Conservation (phyloP, 2,797 vertebrate species). For the Poecilia wingei region DNA sequence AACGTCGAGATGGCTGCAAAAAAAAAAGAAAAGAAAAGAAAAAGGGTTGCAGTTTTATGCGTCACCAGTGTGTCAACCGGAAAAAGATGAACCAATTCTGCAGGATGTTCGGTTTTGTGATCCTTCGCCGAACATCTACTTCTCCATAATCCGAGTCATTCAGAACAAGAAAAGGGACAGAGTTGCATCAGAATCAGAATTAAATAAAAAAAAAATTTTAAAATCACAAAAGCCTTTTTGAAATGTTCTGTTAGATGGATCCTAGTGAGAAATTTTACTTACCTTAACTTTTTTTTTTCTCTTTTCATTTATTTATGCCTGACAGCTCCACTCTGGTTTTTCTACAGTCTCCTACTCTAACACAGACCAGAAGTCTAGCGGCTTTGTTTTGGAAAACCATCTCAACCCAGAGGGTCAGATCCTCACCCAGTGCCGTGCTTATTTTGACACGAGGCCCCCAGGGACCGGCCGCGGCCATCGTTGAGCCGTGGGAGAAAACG, state of each 20-base stretch:
- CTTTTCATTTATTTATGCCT: background rate
- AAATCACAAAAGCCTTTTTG: background rate
- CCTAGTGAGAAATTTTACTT: background rate
- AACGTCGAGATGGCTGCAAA: slow-evolving; percentile 31
- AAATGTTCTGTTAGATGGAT: background rate
- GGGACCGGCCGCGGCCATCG: slow-evolving; percentile 47
- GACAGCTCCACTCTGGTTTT: background rate
- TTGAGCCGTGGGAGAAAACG: slow-evolving; percentile 57
- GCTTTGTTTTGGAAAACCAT: slow-evolving; percentile 71
- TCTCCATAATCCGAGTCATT: background rate
- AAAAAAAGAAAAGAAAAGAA: slow-evolving; percentile 3
- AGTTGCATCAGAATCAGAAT: background rate
- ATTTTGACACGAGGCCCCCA: slow-evolving; percentile 53
- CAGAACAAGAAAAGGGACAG: background rate
- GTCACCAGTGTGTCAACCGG: slow-evolving; percentile 10
- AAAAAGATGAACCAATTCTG: slow-evolving; percentile 8
- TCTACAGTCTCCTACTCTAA: slow-evolving; percentile 46
- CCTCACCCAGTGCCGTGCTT: slow-evolving; percentile 53
- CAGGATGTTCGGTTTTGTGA: slow-evolving; percentile 5
- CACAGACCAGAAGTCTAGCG: slow-evolving; percentile 45
- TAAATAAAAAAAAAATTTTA: background rate
- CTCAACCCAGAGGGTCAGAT: slow-evolving; percentile 41
- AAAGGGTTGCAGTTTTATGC: slow-evolving; percentile 16
- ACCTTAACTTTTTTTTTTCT: background rate
- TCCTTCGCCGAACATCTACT: background rate